Conservation (phyloP, 2,888 invertebrate species). For the Cabera pusaria region DNA sequence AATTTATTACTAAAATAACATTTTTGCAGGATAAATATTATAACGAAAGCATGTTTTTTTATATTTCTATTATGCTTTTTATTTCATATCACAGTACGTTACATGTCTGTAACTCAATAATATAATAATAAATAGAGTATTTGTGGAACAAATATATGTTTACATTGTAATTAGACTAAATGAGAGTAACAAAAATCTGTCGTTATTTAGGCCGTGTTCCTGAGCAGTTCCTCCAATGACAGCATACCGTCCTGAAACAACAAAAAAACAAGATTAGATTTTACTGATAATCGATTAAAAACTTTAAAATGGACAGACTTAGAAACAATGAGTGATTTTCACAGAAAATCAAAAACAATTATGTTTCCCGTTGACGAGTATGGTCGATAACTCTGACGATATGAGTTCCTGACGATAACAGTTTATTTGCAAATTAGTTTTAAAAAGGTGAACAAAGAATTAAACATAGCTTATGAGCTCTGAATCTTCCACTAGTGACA, state of each 20-base stretch:
- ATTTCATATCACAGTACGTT: constrained; percentile 73
- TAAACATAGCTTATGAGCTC: too few species aligned
- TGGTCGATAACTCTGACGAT: too few species aligned
- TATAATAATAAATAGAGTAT: constrained; percentile 43
- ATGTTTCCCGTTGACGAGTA: too few species aligned
- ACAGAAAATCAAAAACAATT: too few species aligned
- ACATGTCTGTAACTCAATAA: constrained; percentile 38
- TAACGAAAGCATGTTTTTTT: constrained; percentile 23
- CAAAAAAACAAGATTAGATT: background rate
- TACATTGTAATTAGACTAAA: constrained; percentile 34
- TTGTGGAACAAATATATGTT: constrained; percentile 24
- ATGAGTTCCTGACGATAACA: too few species aligned
- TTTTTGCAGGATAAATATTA: constrained; percentile 13
- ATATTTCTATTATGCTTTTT: constrained; percentile 19
- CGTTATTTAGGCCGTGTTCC: constrained; percentile 63
- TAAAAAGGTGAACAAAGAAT: too few species aligned
- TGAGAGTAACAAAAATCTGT: constrained; percentile 33
- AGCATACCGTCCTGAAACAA: constrained; percentile 82
- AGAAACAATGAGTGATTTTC: too few species aligned
- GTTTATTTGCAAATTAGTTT: too few species aligned
- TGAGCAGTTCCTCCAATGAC: constrained; percentile 80
- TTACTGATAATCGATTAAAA: too few species aligned
- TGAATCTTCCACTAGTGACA: too few species aligned
- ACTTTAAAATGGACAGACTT: too few species aligned
- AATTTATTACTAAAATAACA: constrained; percentile 26